Conservation (phyloP, 2,797 vertebrate species). For the Sternotherus odoratus region DNA sequence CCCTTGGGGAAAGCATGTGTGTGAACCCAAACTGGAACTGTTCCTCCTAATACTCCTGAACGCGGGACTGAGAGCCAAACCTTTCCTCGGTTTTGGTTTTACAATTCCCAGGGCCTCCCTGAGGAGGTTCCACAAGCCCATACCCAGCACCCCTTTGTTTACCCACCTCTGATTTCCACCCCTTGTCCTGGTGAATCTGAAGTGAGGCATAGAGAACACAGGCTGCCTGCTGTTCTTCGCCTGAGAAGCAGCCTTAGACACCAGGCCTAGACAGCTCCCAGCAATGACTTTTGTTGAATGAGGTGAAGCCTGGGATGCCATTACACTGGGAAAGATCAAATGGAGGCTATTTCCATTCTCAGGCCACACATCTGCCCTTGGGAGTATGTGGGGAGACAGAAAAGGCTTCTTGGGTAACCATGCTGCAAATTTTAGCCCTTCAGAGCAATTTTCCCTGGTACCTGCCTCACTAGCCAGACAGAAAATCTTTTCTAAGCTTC, state of each 20-base stretch:
- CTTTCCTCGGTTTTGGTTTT: background rate
- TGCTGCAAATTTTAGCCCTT: constrained; percentile 39
- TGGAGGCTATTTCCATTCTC: constrained; percentile 34
- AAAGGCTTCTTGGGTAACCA: constrained; percentile 49
- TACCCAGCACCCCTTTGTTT: background rate
- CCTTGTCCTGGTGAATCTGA: background rate
- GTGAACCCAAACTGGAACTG: background rate
- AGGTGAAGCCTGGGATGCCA: constrained; percentile 45
- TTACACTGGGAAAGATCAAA: constrained; percentile 64
- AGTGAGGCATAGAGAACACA: background rate
- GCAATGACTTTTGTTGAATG: constrained; percentile 64
- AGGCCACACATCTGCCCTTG: background rate
- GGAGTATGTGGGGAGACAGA: background rate
- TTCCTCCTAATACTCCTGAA: background rate
- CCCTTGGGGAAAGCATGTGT: background rate
- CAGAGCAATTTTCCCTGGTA: constrained; percentile 48
- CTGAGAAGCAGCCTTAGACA: background rate
- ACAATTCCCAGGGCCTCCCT: background rate
- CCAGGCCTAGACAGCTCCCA: constrained; percentile 7
- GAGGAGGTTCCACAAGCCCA: background rate
- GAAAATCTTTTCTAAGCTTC: constrained; percentile 57
- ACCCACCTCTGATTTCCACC: background rate
- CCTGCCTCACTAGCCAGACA: background rate
- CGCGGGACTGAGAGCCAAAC: background rate
- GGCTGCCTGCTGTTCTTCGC: background rate